Evolutionary conservation across 2,888 invertebrate species (phyloP), one percentile per base, ranked within the genome.

Genomic region (Tachystola acroxantha): DNA sequence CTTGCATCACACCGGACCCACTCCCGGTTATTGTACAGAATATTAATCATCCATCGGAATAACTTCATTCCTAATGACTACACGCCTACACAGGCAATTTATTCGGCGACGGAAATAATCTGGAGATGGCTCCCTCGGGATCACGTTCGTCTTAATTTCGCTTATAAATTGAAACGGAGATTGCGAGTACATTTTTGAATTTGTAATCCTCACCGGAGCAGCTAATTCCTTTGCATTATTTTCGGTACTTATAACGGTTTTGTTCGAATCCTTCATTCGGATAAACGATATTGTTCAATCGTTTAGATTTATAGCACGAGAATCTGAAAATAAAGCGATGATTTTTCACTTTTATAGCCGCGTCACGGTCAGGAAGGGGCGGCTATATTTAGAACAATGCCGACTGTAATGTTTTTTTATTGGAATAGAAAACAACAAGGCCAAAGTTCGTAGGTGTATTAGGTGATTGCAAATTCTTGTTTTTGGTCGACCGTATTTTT

Each of bases 41-140:
- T 56, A 52, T 57, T 55, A 57, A 57, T 54, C 42, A 48, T 40
- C 38, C 36, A 40, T 40, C 39, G 40, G 33, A 47, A 51, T 40
- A 48, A 47, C 37, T 38, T 34, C 24, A 32, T 36, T 48, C 44
- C 36, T 49, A 45, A 50, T 47, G 46, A 48, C 40, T 40, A 33
- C 32, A 36, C 39, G 37, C 41, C 34, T 45, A 34, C 32, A 37
- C 19, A 44, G 25, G 45, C 36, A 44, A 56, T 56, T 56, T 49
- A 49, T 38, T 39, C 43, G 36, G 30, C 32, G 32, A 11, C 34
- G 30, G 28, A 35, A 35, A 39, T 39, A 34, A 35, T 36, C 31
- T 36, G 10, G 10, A 30, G 37, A 34, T 30, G 24, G 24, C 12
- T 7, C 34, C 40, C 32, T 16, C 28, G 28, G 37, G 32, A 32